phyloP scores from a whole-genome alignment of 2,113 vertebrate genomes.

The Datnioides undecimradiatus region DNA sequence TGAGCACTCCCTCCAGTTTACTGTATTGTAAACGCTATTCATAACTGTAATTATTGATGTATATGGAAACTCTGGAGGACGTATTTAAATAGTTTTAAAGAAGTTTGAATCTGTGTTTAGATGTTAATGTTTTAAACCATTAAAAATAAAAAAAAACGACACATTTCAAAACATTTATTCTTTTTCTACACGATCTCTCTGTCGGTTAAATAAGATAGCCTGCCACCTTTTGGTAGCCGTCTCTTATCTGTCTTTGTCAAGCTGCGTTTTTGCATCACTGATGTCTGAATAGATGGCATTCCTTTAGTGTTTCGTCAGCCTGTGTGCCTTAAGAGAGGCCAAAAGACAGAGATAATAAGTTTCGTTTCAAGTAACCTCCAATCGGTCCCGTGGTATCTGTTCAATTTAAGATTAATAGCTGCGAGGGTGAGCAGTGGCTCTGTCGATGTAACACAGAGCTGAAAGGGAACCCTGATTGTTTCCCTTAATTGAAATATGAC shows the following conservation, averaged over 20 bases:
- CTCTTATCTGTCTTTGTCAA: conserved; percentile 67
- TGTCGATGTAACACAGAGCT: conserved; percentile 64
- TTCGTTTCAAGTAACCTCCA: conserved; percentile 48
- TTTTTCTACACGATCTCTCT: not conserved
- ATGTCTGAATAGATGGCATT: conserved; percentile 76
- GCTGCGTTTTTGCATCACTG: conserved; percentile 62
- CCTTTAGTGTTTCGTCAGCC: conserved; percentile 66
- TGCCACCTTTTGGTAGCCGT: conserved; percentile 54
- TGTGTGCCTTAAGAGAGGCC: conserved; percentile 30
- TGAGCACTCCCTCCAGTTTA: not conserved
- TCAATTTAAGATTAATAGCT: conserved; percentile 56
- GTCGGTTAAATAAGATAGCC: too few relatives aligned
- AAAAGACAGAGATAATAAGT: conserved; percentile 21
- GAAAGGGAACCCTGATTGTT: conserved; percentile 78
- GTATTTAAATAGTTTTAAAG: not conserved
- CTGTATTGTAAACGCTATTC: not conserved
- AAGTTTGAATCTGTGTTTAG: not conserved
- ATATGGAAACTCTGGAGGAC: not conserved
- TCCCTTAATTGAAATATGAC: conserved; percentile 81
- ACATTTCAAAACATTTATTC: not conserved
- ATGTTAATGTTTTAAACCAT: not conserved
- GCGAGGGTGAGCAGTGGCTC: conserved; percentile 56
- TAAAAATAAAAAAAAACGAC: not conserved
- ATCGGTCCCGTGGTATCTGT: conserved; percentile 41
- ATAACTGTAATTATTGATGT: not conserved